phyloP scores from a whole-genome alignment of 2,113 vertebrate genomes.

The Chionodraco myersi region DNA sequence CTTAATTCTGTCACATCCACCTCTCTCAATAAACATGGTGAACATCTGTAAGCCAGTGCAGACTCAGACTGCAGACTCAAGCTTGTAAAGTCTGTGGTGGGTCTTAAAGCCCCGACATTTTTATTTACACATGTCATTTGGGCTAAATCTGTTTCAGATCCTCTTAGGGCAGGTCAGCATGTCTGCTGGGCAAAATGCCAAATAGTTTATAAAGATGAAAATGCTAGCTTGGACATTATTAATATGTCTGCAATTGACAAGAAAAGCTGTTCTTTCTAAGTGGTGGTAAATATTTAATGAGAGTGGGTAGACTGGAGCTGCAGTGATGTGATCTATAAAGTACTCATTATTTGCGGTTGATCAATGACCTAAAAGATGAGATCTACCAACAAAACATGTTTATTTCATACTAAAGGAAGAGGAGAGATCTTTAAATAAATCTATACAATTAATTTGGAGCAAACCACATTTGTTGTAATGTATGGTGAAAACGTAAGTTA shows the following conservation, averaged over 20 bases:
- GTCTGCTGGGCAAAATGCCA: constrained; percentile 32
- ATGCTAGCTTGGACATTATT: constrained; percentile 23
- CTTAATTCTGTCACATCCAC: constrained; percentile 7
- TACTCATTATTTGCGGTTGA: constrained; percentile 21
- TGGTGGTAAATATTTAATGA: constrained; percentile 42
- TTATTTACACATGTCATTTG: constrained; percentile 49
- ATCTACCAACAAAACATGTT: background rate
- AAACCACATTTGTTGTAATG: background rate
- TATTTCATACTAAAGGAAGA: background rate
- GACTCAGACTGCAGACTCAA: constrained; percentile 44
- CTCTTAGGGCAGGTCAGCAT: constrained; percentile 31
- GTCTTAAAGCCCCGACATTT: constrained; percentile 36
- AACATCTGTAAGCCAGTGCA: constrained; percentile 23
- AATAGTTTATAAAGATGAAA: constrained; percentile 36
- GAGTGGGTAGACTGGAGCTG: background rate
- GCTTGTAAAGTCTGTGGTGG: constrained; percentile 30
- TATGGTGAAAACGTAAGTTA: background rate
- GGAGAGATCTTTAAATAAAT: background rate
- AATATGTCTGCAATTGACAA: background rate
- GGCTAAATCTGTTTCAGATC: constrained; percentile 28
- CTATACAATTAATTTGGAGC: background rate
- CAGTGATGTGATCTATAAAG: background rate
- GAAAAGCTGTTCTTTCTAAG: constrained; percentile 29
- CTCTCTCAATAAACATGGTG: background rate
- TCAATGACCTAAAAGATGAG: constrained; percentile 5